These are phyloP conservation scores for Eristalinus sepulchralis DNA, from an alignment of 2,888 invertebrate genomes.

Conservation along the genomic window DNA sequence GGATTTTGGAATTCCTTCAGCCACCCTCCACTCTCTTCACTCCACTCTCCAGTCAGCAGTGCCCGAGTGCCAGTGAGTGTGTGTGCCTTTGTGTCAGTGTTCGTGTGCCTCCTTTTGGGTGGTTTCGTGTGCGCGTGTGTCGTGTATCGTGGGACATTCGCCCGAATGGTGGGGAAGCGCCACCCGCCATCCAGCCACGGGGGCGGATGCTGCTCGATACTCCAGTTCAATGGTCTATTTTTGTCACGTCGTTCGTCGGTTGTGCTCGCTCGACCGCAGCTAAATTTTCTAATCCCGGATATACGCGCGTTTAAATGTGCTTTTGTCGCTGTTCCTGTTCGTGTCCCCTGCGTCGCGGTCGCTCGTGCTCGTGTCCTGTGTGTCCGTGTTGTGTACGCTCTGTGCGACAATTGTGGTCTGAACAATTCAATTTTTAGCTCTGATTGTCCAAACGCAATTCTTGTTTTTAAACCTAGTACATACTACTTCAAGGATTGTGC, in stretches of 20 bases:
- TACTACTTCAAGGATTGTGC: conserved; percentile 80
- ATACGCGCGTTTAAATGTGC: conserved; percentile 37
- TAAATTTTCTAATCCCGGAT: conserved; percentile 45
- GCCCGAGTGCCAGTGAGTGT: background rate
- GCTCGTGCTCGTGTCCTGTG: background rate
- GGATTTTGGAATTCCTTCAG: background rate
- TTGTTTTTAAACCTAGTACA: conserved; percentile 78
- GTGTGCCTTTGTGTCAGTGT: background rate
- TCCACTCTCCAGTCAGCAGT: too few relatives aligned
- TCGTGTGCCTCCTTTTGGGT: background rate
- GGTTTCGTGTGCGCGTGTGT: background rate
- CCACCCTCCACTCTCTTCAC: background rate
- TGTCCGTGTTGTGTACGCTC: conserved; percentile 32
- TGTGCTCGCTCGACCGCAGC: conserved; percentile 49
- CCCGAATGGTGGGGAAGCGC: conserved; percentile 1
- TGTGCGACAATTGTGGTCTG: background rate
- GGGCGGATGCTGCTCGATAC: conserved; percentile 41
- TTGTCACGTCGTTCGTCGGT: conserved; percentile 58
- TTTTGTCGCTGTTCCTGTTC: conserved; percentile 3
- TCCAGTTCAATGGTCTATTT: conserved; percentile 66
- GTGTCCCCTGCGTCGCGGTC: conserved; percentile 8
- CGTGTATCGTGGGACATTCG: background rate
- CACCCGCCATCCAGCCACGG: background rate
- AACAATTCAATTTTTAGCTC: conserved; percentile 81
- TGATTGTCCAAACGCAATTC: conserved; percentile 82